These are phyloP conservation scores for Apis cerana DNA, from an alignment of 1,140 invertebrate species.

Conservation along the genomic window DNA sequence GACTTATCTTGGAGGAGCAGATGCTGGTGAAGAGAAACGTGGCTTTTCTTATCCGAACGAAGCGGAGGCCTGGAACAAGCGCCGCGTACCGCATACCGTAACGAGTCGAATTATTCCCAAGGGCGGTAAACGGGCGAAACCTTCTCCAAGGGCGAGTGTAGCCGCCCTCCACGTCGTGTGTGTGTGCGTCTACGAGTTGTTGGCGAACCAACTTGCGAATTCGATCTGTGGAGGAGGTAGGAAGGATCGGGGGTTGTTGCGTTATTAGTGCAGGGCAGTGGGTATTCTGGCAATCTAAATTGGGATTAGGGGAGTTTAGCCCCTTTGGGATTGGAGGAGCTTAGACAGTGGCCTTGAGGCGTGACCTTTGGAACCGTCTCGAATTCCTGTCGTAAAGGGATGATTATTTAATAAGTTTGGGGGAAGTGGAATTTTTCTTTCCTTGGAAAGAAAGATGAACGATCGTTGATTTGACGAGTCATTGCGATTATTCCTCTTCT, in stretches of 20 bases:
- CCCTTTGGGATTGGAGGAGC: too few relatives aligned
- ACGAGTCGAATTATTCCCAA: slow-evolving; percentile 14
- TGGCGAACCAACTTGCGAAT: neutral
- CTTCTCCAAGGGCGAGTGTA: neutral
- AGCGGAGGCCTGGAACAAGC: neutral
- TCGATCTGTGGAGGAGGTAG: neutral
- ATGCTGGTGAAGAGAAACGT: slow-evolving; percentile 4
- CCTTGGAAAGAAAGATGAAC: too few relatives aligned
- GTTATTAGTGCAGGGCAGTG: neutral
- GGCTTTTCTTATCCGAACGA: slow-evolving; percentile 22
- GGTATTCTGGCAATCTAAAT: neutral
- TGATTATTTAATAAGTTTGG: too few relatives aligned
- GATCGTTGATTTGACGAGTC: too few relatives aligned
- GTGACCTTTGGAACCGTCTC: too few relatives aligned
- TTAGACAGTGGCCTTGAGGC: too few relatives aligned
- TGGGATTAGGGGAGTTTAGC: too few relatives aligned
- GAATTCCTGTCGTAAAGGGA: too few relatives aligned
- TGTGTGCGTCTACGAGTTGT: neutral
- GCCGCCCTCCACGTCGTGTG: neutral
- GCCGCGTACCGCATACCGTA: slow-evolving; percentile 4
- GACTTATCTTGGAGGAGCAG: slow-evolving; percentile 15
- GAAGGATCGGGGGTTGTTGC: neutral
- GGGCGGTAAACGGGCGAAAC: neutral
- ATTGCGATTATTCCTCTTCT: too few relatives aligned
- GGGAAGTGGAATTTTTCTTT: too few relatives aligned